A percentile compares a stretch with the other conserved stretches of the same genome.
These are phyloP conservation scores for Ostrea denselamellosa DNA, from an alignment of 1,140 invertebrate genomes.

Conservation along the genomic window DNA sequence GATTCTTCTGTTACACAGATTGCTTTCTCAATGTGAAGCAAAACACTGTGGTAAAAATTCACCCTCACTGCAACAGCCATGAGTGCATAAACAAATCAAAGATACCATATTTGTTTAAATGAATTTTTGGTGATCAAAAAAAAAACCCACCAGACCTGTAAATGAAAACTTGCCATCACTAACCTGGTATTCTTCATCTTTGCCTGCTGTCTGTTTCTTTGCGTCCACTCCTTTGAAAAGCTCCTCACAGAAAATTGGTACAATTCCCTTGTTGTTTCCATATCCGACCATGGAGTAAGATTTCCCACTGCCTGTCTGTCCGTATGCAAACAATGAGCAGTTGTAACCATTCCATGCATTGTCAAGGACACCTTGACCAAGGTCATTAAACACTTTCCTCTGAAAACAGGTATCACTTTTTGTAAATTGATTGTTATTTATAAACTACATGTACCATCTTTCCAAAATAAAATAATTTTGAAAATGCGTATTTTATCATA, in stretches of 20 bases:
- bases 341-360: conserved; percentile 85
- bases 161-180: neutral
- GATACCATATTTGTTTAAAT: too few relatives aligned
- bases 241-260: conserved; percentile 79
- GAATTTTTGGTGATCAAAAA: too few relatives aligned
- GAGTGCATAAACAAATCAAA: too few relatives aligned
- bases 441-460: neutral
- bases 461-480: neutral
- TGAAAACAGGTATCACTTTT: conserved; percentile 62
- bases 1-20: too few relatives aligned
- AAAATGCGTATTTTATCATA: neutral
- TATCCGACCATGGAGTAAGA: conserved; percentile 86
- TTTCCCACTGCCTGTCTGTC: conserved; percentile 85
- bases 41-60: too few relatives aligned
- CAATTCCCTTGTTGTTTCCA: conserved; percentile 82
- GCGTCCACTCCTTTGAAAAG: conserved; percentile 77
- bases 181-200: conserved; percentile 77
- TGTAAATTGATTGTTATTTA: neutral
- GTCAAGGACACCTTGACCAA: conserved; percentile 81
- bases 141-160: too few relatives aligned
- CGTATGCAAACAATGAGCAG: conserved; percentile 84
- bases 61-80: too few relatives aligned
- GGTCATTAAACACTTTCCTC: conserved; percentile 82
- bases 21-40: too few relatives aligned
- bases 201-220: conserved; percentile 73